Base-by-base conservation (phyloP, 2,797 vertebrate species). In the Hafferia zeledoni region DNA sequence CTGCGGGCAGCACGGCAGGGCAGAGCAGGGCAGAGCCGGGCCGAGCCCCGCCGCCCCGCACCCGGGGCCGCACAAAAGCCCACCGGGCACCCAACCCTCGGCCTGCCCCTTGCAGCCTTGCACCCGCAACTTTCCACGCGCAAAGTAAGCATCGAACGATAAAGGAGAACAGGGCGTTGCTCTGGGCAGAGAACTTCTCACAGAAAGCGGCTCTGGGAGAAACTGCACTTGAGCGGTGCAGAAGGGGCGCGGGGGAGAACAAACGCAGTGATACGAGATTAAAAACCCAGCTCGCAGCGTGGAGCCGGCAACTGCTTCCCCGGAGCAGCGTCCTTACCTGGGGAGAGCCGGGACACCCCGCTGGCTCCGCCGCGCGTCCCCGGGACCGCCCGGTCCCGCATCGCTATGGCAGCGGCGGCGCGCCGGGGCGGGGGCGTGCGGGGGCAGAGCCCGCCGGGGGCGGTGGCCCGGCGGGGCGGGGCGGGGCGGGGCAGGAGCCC, bases 391-490 rank as follows among this genome's bases (percentile, higher is more conserved):
- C 55, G 55, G 43, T 69, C 75, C 75, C 17, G 49, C 82, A 92
- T 87, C 60, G 67, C 90, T 95, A 89, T 95, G 94, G 95, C 82
- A 96, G 96, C 95, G 14, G 84, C 75, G 33, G 74, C 67, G 60
- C 57, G 90, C 93, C 46, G 88, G 92, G 92, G 9, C 65, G 35
- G 56, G 60, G 35, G 43, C 17, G 43, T 19, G 43, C 43, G 43
- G 43, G 43, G 43, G 43, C 43, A 44, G 43, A 4, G 43, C 43
- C 43, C 8, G 43, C 44, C 57, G 30, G 85, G 70, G 39, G 61
- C n/a, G 56, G 60, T 24, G 47, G 47, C 47, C 24, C 39, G 53
- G 57, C 15, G 24, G 47, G 47, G 24, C 24, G 23, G 59, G 17
- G 28, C 31, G 24, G 56, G 44, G 23, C 23, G 24, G 60, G 17